A percentile compares a stretch with the other conserved stretches of the same genome.
Evolutionary conservation across 2,797 vertebrate species (phyloP).

Genomic region (Chaetodon trifasciatus): DNA sequence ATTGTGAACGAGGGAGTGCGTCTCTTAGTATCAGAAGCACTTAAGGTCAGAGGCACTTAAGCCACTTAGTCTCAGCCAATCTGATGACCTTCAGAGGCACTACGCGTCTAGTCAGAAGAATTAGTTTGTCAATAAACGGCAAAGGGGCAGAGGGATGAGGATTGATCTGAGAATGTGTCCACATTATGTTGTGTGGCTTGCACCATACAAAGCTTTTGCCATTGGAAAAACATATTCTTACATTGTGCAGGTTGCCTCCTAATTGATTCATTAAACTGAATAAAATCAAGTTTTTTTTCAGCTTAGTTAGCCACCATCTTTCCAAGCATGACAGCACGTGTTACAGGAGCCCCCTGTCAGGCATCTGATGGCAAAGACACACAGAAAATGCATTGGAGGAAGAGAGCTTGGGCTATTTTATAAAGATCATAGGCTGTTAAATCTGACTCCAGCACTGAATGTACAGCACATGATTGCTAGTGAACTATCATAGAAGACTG

Average conservation of each 20-base stretch:
- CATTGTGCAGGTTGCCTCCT: not conserved
- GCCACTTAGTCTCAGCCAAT: constrained; percentile 4
- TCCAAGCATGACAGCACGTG: not conserved
- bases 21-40: constrained; percentile 26
- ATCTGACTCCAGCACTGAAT: too few relatives aligned
- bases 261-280: not conserved
- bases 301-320: not conserved
- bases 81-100: constrained; percentile 11
- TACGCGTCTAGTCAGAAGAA: not conserved
- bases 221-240: not conserved
- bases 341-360: not conserved
- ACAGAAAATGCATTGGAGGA: not conserved
- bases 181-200: not conserved
- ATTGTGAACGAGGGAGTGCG: constrained; percentile 23
- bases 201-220: not conserved
- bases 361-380: not conserved
- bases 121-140: not conserved
- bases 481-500: too few relatives aligned
- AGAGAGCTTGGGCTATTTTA: not conserved
- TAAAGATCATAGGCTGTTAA: too few relatives aligned
- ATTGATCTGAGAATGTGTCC: not conserved
- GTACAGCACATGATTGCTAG: too few relatives aligned
- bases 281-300: not conserved
- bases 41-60: constrained; percentile 24
- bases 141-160: not conserved